Percentiles rank a stretch among this genome's conserved stretches.
Conservation (phyloP, 2,888 invertebrate genomes). For the Julus scanicus region DNA sequence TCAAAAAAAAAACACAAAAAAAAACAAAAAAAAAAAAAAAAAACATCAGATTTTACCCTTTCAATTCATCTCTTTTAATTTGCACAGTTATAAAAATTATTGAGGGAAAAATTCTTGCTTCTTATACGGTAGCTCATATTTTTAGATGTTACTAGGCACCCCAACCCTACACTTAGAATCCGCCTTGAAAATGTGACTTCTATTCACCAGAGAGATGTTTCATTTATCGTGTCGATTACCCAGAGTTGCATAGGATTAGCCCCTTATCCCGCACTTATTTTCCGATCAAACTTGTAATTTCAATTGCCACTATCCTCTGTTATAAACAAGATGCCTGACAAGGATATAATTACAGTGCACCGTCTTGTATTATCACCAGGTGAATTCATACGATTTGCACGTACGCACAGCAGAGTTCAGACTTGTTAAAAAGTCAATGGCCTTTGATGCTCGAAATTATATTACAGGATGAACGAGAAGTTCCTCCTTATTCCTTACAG, state of each 20-base stretch:
- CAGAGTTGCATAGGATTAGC: background rate
- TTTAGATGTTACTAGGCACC: background rate
- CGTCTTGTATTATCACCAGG: no score
- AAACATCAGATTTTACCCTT: background rate
- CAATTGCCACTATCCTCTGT: background rate
- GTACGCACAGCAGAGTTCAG: no score
- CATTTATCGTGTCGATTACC: background rate
- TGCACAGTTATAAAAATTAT: background rate
- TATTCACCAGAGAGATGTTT: background rate
- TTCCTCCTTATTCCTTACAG: no score
- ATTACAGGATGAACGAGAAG: no score
- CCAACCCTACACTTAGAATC: background rate
- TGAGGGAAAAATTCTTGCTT: background rate
- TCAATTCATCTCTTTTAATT: background rate
- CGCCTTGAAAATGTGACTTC: background rate
- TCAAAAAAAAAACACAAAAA: no score
- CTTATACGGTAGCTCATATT: background rate
- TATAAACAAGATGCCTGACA: background rate
- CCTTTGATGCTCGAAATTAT: no score
- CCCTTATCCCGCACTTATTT: background rate
- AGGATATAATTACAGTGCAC: background rate
- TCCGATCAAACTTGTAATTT: conserved; percentile 9
- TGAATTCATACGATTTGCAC: no score
- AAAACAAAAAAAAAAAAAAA: background rate
- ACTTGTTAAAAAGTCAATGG: no score